phyloP scores from a whole-genome alignment of 1,140 invertebrate genomes.

The Platorchestia sp. region DNA sequence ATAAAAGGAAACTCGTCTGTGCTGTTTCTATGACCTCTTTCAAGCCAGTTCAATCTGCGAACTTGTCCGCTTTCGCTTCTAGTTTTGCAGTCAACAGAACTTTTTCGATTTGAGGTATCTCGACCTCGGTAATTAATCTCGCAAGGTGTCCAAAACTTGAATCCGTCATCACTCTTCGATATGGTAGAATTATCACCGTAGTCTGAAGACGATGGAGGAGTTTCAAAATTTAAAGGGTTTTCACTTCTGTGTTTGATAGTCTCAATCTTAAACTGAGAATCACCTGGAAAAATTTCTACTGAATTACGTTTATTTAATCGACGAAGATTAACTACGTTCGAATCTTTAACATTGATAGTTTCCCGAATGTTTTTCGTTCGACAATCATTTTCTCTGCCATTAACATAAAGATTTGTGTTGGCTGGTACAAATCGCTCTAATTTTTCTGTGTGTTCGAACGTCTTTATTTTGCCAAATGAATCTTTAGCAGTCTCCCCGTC shows the following conservation, averaged over 20 bases:
- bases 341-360: slow-evolving; percentile 10
- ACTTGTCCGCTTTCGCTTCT: not conserved
- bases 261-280: not conserved
- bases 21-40: not conserved
- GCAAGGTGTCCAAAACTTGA: not conserved
- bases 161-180: not conserved
- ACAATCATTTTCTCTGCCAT: not conserved
- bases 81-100: not conserved
- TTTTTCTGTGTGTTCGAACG: not conserved
- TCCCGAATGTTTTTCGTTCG: not conserved
- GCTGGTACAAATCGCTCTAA: not conserved
- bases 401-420: not conserved
- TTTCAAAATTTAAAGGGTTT: not conserved
- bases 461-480: not conserved
- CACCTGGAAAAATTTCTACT: not conserved
- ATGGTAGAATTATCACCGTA: not conserved
- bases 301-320: not conserved
- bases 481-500: not conserved
- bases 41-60: not conserved
- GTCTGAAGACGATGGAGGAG: not conserved
- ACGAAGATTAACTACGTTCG: not conserved
- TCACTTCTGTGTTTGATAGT: not conserved
- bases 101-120: not conserved
- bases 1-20: not conserved
- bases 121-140: not conserved